Evolutionary conservation across 2,888 invertebrate genomes (phyloP).

Genomic region (Drosophila mimica): DNA sequence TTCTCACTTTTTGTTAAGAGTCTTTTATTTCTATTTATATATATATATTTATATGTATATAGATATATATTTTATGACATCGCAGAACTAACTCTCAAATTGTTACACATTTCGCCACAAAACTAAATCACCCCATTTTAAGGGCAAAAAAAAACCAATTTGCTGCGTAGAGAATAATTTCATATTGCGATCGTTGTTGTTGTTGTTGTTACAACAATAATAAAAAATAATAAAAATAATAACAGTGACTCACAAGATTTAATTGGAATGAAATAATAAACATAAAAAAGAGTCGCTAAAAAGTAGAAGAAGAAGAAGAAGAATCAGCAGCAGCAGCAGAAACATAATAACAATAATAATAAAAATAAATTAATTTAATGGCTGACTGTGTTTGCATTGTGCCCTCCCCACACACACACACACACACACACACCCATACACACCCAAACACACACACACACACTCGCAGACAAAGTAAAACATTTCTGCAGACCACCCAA

Average conservation of each 20-base stretch:
- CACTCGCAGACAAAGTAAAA: conserved; percentile 20
- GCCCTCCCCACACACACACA: conserved; percentile 12
- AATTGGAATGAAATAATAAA: conserved; percentile 82
- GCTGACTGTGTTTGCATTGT: conserved; percentile 44
- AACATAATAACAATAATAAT: conserved; percentile 79
- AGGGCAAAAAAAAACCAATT: conserved; percentile 10
- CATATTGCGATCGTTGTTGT: conserved; percentile 27
- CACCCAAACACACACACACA: conserved; percentile 21
- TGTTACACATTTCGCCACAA: not conserved
- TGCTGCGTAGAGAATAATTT: conserved; percentile 23
- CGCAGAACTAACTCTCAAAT: not conserved
- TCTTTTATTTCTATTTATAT: not conserved
- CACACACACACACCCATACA: conserved; percentile 17
- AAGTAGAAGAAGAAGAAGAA: conserved; percentile 8
- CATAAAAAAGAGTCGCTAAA: conserved; percentile 56
- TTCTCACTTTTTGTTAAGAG: not conserved
- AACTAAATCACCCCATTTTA: not conserved
- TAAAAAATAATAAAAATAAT: conserved; percentile 38
- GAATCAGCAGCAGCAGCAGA: conserved; percentile 47
- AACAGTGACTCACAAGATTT: conserved; percentile 70
- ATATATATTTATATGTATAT: not conserved
- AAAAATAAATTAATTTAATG: conserved; percentile 83
- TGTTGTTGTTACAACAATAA: conserved; percentile 15
- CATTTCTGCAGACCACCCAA: conserved; percentile 6
- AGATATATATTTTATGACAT: not conserved